Evolutionary conservation across 2,888 invertebrate species (phyloP).

Genomic region (Epiblema foenella): DNA sequence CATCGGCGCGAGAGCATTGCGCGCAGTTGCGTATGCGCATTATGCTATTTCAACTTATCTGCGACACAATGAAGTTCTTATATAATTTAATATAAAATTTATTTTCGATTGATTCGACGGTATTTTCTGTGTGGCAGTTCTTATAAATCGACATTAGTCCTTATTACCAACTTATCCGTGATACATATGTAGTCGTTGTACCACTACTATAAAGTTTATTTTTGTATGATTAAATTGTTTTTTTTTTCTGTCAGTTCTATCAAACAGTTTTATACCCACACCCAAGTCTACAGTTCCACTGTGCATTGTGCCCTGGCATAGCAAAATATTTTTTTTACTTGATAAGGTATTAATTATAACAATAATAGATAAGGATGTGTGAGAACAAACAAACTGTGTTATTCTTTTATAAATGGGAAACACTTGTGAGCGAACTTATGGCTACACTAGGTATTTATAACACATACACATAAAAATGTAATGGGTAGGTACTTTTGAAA

Average conservation of each 20-base stretch:
- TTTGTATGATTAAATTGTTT: neutral
- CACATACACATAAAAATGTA: too few relatives aligned
- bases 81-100: neutral
- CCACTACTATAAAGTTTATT: neutral
- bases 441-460: too few relatives aligned
- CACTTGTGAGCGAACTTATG: too few relatives aligned
- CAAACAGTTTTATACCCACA: neutral
- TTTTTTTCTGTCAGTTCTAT: neutral
- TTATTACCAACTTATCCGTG: neutral
- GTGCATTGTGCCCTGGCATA: too few relatives aligned
- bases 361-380: too few relatives aligned
- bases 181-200: neutral
- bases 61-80: neutral
- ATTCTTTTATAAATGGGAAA: too few relatives aligned
- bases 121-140: neutral
- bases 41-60: slow-evolving; percentile 54
- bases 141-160: too few relatives aligned
- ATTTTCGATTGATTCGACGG: neutral
- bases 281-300: too few relatives aligned
- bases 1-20: slow-evolving; percentile 55
- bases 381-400: too few relatives aligned
- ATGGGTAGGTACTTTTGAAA: too few relatives aligned
- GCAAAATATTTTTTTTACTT: too few relatives aligned
- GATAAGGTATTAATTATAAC: too few relatives aligned
- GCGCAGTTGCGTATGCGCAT: slow-evolving; percentile 58